These are phyloP conservation scores for Pammene aurita DNA, from an alignment of 2,888 invertebrate species.

Conservation along the genomic window DNA sequence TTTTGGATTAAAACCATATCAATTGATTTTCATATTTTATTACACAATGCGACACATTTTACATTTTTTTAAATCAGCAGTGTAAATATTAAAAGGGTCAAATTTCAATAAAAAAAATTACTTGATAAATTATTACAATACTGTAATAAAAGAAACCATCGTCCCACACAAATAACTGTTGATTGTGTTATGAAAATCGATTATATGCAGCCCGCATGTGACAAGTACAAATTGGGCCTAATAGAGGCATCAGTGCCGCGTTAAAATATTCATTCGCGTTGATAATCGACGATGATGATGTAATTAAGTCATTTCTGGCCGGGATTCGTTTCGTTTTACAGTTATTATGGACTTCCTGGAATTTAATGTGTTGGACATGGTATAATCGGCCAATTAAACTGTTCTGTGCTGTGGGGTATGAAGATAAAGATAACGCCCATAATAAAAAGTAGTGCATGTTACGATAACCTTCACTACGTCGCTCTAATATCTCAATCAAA, in stretches of 20 bases:
- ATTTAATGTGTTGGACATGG: conserved; percentile 8
- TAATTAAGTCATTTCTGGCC: conserved; percentile 35
- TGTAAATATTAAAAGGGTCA: background rate
- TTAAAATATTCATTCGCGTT: conserved; percentile 38
- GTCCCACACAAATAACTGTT: conserved; percentile 33
- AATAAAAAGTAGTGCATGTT: background rate
- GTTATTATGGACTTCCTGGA: conserved; percentile 24
- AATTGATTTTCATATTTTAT: no score
- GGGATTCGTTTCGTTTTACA: conserved; percentile 33
- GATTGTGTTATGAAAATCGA: conserved; percentile 44
- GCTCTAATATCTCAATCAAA: no score
- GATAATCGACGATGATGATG: conserved; percentile 33
- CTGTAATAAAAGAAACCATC: conserved; percentile 12
- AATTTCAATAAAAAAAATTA: background rate
- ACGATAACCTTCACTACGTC: no score
- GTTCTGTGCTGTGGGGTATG: background rate
- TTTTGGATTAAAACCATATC: no score
- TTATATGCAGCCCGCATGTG: conserved; percentile 48
- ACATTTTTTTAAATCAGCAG: background rate
- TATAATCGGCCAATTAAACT: conserved; percentile 1
- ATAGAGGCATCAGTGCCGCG: conserved; percentile 46
- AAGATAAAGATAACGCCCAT: background rate
- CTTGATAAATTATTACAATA: background rate
- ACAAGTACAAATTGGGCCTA: conserved; percentile 48
- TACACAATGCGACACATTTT: no score